Conservation (phyloP, 2,888 invertebrate genomes). For the Pandemis heparana region DNA sequence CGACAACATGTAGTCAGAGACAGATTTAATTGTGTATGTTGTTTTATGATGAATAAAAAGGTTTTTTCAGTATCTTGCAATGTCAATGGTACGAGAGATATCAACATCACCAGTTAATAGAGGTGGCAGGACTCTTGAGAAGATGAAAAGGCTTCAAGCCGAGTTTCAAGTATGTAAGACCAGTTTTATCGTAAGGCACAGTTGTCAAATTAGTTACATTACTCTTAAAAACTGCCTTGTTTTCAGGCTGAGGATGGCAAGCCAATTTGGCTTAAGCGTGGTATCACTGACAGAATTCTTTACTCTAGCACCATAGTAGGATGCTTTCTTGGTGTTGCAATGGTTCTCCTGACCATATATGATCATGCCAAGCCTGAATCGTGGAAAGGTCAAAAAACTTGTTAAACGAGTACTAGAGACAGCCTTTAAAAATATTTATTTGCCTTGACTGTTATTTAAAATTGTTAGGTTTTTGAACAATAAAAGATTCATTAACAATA, state of each 20-base stretch:
- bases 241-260: conserved; percentile 63
- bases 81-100: conserved; percentile 38
- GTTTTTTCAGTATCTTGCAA: conserved; percentile 25
- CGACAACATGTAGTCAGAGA: too few species aligned
- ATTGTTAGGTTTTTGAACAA: background rate
- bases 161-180: conserved; percentile 54
- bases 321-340: conserved; percentile 50
- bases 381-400: conserved; percentile 50
- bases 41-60: background rate
- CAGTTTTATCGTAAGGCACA: background rate
- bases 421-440: conserved; percentile 10
- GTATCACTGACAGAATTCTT: conserved; percentile 59
- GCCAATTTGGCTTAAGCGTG: conserved; percentile 68
- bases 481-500: conserved; percentile 33
- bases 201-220: background rate
- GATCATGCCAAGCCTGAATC: conserved; percentile 55
- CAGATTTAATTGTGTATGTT: background rate
- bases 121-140: conserved; percentile 48
- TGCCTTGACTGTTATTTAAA: background rate
- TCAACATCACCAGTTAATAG: conserved; percentile 44
- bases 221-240: conserved; percentile 6
- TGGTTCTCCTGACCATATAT: conserved; percentile 47
- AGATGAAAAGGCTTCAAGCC: conserved; percentile 55
- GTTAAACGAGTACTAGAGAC: conserved; percentile 35
- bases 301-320: conserved; percentile 53